Percentiles rank a stretch among this genome's conserved stretches.
Conservation (phyloP, 2,888 invertebrate species). For the Philereme transversata region DNA sequence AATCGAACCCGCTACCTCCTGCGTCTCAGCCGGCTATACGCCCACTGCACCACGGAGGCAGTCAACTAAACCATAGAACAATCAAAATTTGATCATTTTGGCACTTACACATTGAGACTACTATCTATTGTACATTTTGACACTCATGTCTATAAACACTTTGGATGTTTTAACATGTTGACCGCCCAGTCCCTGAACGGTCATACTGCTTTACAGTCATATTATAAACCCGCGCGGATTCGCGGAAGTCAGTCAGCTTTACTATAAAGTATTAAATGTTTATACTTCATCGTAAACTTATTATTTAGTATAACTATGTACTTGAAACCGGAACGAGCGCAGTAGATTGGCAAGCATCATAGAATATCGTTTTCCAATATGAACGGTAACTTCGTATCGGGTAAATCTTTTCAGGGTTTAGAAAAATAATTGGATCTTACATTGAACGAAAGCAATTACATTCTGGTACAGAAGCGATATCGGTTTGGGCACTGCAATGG, state of each 20-base stretch:
- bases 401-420: slow-evolving; percentile 67
- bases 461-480: slow-evolving; percentile 67
- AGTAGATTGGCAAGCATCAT: slow-evolving; percentile 45
- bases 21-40: no score
- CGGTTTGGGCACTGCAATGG: slow-evolving; percentile 49
- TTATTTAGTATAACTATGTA: slow-evolving; percentile 31
- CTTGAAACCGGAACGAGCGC: slow-evolving; percentile 32
- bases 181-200: no score
- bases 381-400: slow-evolving; percentile 34
- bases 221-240: neutral
- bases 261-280: slow-evolving; percentile 14
- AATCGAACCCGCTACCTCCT: no score
- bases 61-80: no score
- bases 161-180: no score
- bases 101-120: no score
- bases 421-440: slow-evolving; percentile 79
- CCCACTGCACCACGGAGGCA: no score
- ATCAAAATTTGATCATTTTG: no score
- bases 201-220: no score
- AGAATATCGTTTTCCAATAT: slow-evolving; percentile 75
- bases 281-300: slow-evolving; percentile 30
- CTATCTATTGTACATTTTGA: no score
- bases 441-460: slow-evolving; percentile 78
- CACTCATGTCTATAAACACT: no score
- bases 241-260: neutral